Evolutionary conservation across 1,140 invertebrate species (phyloP).

Genomic region (Oncopeltus fasciatus): DNA sequence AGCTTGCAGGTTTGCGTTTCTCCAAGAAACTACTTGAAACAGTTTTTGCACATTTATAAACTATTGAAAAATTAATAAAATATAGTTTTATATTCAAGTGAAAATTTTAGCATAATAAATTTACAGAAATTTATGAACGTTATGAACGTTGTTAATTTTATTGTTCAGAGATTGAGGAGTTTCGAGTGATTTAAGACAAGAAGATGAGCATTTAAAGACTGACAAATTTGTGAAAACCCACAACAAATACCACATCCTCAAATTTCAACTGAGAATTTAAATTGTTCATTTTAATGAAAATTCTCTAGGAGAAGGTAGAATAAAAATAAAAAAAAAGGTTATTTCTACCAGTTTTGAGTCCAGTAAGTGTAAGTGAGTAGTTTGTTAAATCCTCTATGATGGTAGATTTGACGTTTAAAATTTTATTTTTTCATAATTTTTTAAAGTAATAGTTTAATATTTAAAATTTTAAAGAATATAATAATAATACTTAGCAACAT

Average conservation of each 20-base stretch:
- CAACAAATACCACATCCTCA: slow-evolving; percentile 2
- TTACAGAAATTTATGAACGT: slow-evolving; percentile 7
- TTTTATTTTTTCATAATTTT: too few species aligned
- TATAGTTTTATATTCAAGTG: slow-evolving; percentile 5
- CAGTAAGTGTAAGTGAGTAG: too few species aligned
- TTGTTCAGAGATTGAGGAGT: neutral
- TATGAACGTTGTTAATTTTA: slow-evolving; percentile 4
- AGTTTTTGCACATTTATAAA: slow-evolving; percentile 9
- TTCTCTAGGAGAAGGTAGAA: too few species aligned
- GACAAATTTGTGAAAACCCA: neutral
- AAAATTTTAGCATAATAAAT: slow-evolving; percentile 3
- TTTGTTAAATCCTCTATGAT: too few species aligned
- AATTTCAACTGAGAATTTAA: neutral
- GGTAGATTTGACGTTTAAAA: too few species aligned
- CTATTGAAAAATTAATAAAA: neutral
- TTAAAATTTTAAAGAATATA: too few species aligned
- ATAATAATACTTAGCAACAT: too few species aligned
- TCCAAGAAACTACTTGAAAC: neutral
- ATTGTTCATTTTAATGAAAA: too few species aligned
- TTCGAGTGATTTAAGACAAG: neutral
- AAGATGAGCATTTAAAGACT: neutral
- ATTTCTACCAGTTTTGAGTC: too few species aligned
- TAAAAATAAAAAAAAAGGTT: too few species aligned
- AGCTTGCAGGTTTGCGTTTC: slow-evolving; percentile 2
- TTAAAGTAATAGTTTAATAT: too few species aligned